These are phyloP conservation scores for Limnephilus auricula DNA, from an alignment of 2,888 invertebrate genomes.

Conservation along the genomic window DNA sequence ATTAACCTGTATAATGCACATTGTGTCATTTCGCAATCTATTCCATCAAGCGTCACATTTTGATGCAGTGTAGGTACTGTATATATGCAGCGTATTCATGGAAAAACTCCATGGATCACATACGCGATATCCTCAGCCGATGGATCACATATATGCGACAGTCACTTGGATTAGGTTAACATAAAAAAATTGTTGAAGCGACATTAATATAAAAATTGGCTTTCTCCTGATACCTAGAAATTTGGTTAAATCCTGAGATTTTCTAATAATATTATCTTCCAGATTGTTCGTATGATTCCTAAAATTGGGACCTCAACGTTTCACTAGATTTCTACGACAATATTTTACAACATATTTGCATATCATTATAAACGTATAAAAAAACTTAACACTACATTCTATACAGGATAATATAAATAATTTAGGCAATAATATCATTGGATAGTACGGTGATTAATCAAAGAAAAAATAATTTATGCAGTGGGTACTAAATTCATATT, in stretches of 20 bases:
- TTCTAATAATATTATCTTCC: neutral
- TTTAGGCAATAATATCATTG: neutral
- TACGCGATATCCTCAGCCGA: no score
- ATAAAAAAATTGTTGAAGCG: neutral
- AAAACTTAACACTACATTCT: conserved; percentile 53
- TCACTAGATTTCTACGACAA: conserved; percentile 42
- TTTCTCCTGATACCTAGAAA: neutral
- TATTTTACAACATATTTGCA: conserved; percentile 38
- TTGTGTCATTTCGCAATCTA: no score
- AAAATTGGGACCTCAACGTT: conserved; percentile 25
- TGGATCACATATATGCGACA: no score
- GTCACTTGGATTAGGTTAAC: no score
- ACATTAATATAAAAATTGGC: neutral
- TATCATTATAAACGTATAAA: conserved; percentile 58
- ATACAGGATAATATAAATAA: conserved; percentile 42
- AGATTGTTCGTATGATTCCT: conserved; percentile 5
- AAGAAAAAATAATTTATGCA: neutral
- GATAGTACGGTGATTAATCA: neutral
- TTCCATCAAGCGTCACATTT: no score
- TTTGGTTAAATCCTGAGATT: neutral
- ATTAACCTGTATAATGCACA: neutral
- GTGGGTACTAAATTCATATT: neutral
- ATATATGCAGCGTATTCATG: no score
- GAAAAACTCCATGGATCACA: no score
- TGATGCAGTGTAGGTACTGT: no score